Conservation (phyloP, 92 coral and sea anemone species). For the Actinernus sp. region DNA sequence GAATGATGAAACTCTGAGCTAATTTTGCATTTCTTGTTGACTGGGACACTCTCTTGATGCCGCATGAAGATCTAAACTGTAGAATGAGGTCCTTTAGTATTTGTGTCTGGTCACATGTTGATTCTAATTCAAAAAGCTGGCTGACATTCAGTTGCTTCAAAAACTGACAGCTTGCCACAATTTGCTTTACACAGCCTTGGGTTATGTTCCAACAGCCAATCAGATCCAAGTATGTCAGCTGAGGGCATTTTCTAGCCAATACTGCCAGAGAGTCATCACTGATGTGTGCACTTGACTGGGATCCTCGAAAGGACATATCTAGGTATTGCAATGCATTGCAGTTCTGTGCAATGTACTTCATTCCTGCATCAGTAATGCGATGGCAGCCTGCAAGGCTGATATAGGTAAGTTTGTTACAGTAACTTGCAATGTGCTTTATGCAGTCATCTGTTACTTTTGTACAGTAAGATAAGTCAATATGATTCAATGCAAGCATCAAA, state of each 20-base stretch:
- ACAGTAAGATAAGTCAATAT: constrained; percentile 76
- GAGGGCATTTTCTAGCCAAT: constrained; percentile 59
- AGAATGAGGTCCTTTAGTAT: constrained; percentile 22
- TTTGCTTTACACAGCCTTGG: constrained; percentile 34
- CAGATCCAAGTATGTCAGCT: constrained; percentile 68
- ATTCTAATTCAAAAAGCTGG: constrained; percentile 30
- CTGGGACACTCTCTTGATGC: constrained; percentile 45
- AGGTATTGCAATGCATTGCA: constrained; percentile 64
- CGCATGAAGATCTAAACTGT: constrained; percentile 48
- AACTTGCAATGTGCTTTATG: constrained; percentile 43
- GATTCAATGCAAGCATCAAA: constrained; percentile 28
- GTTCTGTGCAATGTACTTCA: constrained; percentile 46
- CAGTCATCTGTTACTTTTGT: constrained; percentile 78
- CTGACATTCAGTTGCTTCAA: constrained; percentile 66
- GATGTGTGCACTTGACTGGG: constrained; percentile 71
- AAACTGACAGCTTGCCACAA: constrained; percentile 54
- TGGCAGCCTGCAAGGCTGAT: constrained; percentile 86
- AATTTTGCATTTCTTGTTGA: constrained; percentile 57
- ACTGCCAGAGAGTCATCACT: constrained; percentile 60
- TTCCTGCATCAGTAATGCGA: constrained; percentile 72
- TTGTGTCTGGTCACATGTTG: constrained; percentile 17
- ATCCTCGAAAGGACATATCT: constrained; percentile 80
- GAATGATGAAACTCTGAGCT: constrained; percentile 72
- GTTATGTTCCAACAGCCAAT: constrained; percentile 77
- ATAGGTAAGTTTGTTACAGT: constrained; percentile 55